phyloP scores from a whole-genome alignment of 2,797 vertebrate genomes.

The Micropoecilia bifurca region DNA sequence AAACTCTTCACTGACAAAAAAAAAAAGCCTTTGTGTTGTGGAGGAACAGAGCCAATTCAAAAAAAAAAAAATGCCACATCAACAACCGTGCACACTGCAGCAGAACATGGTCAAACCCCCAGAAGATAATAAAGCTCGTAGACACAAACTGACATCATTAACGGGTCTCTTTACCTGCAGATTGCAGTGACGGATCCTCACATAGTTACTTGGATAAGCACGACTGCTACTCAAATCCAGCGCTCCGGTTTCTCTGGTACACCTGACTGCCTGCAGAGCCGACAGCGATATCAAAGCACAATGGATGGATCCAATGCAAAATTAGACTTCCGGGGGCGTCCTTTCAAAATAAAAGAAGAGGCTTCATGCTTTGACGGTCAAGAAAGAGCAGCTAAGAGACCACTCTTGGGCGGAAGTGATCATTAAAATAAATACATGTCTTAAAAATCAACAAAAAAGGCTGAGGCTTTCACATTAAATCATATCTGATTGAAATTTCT shows the following conservation, averaged over 20 bases:
- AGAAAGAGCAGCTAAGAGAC: not conserved
- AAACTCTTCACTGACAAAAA: not conserved
- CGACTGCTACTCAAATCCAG: slow-evolving; percentile 54
- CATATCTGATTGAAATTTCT: not conserved
- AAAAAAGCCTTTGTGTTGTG: slow-evolving; percentile 25
- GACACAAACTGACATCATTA: accelerated
- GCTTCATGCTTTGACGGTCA: too few relatives aligned
- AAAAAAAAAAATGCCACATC: slow-evolving; percentile 26
- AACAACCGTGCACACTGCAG: not conserved
- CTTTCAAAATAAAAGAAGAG: slow-evolving; percentile 43
- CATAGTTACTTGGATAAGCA: slow-evolving; percentile 15
- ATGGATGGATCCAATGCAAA: accelerated
- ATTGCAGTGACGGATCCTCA: not conserved
- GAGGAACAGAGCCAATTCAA: slow-evolving; percentile 8
- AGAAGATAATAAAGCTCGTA: not conserved
- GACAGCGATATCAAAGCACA: not conserved
- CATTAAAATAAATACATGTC: not conserved
- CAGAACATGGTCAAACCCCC: not conserved
- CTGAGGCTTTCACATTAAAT: not conserved
- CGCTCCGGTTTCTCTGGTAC: slow-evolving; percentile 35
- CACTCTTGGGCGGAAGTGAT: not conserved
- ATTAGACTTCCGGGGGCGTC: not conserved
- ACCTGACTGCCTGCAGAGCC: slow-evolving; percentile 16
- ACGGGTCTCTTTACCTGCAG: slow-evolving; percentile 32
- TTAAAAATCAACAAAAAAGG: not conserved